These are phyloP conservation scores for Lacanobia oleracea DNA, from an alignment of 2,888 invertebrate genomes.

Conservation along the genomic window DNA sequence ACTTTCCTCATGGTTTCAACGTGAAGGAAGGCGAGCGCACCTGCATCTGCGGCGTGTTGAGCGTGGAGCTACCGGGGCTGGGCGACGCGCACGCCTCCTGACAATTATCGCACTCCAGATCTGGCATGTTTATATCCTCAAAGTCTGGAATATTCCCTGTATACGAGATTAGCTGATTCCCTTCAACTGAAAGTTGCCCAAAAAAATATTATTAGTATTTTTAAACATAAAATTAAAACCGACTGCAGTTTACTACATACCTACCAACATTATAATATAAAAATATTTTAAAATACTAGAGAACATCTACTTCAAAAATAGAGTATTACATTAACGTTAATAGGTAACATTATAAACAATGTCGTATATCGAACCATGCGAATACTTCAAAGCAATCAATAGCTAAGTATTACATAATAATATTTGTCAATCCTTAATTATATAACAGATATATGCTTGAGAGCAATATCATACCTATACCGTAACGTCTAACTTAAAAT, in stretches of 20 bases:
- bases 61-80: slow-evolving; percentile 74
- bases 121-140: slow-evolving; percentile 86
- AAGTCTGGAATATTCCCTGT: slow-evolving; percentile 90
- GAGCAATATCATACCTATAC: slow-evolving; percentile 57
- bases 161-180: slow-evolving; percentile 90
- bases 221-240: slow-evolving; percentile 39
- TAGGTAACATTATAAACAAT: slow-evolving; percentile 42
- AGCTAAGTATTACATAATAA: slow-evolving; percentile 52
- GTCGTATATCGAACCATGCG: slow-evolving; percentile 51
- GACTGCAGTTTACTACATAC: slow-evolving; percentile 61
- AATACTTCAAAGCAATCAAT: slow-evolving; percentile 49
- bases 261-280: slow-evolving; percentile 36
- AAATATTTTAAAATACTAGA: slow-evolving; percentile 39
- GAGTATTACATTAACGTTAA: slow-evolving; percentile 43
- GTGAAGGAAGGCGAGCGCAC: slow-evolving; percentile 79
- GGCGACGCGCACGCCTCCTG: slow-evolving; percentile 77
- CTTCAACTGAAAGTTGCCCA: slow-evolving; percentile 88
- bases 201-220: slow-evolving; percentile 70
- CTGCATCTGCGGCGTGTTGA: slow-evolving; percentile 86
- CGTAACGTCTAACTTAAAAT: slow-evolving; percentile 48
- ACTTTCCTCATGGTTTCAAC: slow-evolving; percentile 76
- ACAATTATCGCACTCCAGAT: slow-evolving; percentile 81
- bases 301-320: slow-evolving; percentile 34
- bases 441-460: slow-evolving; percentile 49
- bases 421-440: slow-evolving; percentile 41